Conservation (phyloP, 1,140 invertebrate species). For the Ganaspis sp. region DNA sequence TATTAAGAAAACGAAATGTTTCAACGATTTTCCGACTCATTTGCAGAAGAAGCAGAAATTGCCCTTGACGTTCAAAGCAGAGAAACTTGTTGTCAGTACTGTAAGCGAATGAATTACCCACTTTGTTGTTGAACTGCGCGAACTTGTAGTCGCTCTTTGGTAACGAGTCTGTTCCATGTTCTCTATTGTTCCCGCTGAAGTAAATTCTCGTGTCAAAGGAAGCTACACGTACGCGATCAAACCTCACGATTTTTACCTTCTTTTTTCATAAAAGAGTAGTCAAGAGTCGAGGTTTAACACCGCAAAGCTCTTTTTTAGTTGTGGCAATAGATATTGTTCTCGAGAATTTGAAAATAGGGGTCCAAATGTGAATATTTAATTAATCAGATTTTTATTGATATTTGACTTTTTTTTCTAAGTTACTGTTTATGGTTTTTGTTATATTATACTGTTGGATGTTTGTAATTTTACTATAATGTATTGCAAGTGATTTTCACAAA, state of each 20-base stretch:
- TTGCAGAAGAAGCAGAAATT: constrained; percentile 9
- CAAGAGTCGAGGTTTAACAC: neutral
- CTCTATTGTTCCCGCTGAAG: constrained; percentile 21
- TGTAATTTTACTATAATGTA: too few relatives aligned
- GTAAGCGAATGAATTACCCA: constrained; percentile 12
- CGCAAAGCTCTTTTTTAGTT: neutral
- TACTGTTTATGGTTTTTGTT: too few relatives aligned
- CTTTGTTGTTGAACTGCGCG: constrained; percentile 19
- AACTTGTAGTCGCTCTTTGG: constrained; percentile 23
- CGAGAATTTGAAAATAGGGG: too few relatives aligned
- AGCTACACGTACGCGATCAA: constrained; percentile 29
- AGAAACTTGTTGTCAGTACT: constrained; percentile 28
- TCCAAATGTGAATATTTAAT: too few relatives aligned
- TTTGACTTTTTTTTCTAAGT: too few relatives aligned
- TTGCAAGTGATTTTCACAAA: too few relatives aligned
- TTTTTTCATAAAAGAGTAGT: neutral
- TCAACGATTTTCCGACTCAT: constrained; percentile 25
- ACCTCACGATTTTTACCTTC: neutral
- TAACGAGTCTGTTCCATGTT: constrained; percentile 25
- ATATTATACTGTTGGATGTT: too few relatives aligned
- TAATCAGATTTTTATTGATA: too few relatives aligned
- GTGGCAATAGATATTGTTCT: too few relatives aligned
- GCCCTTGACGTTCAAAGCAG: constrained; percentile 19
- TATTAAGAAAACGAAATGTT: constrained; percentile 10
- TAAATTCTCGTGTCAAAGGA: constrained; percentile 27